phyloP scores from a whole-genome alignment of 1,140 invertebrate genomes.

The Drosophila melanica region DNA sequence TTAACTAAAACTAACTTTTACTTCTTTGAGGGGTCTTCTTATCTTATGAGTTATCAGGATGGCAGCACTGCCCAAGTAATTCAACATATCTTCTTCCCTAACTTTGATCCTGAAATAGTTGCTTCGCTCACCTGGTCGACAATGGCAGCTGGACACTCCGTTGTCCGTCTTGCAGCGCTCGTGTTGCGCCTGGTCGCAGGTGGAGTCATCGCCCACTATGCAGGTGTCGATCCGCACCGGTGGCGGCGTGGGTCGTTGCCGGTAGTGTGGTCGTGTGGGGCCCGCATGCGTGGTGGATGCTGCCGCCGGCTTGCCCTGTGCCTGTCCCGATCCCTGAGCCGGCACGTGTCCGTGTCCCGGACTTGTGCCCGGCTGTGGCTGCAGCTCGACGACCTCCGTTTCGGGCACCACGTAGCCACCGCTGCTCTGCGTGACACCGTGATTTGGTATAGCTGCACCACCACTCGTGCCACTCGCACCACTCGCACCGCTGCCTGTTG shows the following conservation, averaged over 20 bases:
- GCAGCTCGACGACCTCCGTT: constrained; percentile 79
- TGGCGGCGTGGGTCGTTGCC: constrained; percentile 86
- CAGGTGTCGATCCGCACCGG: constrained; percentile 95
- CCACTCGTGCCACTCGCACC: constrained; percentile 16
- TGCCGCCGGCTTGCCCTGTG: constrained; percentile 29
- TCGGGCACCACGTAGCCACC: constrained; percentile 85
- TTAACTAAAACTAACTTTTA: no score
- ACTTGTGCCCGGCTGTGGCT: constrained; percentile 52
- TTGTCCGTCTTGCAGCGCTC: constrained; percentile 94
- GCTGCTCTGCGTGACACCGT: constrained; percentile 70
- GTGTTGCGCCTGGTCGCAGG: constrained; percentile 93
- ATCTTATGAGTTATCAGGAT: no score
- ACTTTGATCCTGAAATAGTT: no score
- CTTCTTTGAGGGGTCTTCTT: no score
- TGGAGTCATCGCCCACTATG: constrained; percentile 96
- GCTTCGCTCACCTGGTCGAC: constrained; percentile 87
- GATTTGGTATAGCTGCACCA: constrained; percentile 26
- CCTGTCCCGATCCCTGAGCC: no score
- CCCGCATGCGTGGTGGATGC: constrained; percentile 75
- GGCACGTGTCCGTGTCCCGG: constrained; percentile 15
- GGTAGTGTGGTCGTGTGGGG: constrained; percentile 85
- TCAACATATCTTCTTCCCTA: no score
- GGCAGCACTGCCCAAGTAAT: no score
- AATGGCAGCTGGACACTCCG: constrained; percentile 96
- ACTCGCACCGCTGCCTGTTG: constrained; percentile 17